Evolutionary conservation across 2,888 invertebrate genomes (phyloP), one percentile per base, ranked within the genome.

Genomic region (Podabrus alpinus): DNA sequence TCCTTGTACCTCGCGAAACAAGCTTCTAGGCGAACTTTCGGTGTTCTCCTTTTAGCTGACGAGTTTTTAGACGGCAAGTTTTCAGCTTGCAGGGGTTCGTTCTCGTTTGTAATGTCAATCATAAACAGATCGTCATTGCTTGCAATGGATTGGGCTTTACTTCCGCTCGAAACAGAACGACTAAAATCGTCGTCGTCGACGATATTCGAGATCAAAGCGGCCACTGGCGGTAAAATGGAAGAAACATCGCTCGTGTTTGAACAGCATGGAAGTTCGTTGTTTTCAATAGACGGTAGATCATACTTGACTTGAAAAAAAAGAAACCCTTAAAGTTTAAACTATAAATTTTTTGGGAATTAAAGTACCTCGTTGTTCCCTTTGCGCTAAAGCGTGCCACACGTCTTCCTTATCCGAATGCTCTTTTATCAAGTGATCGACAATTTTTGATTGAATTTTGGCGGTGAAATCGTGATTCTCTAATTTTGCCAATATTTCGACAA

Each of bases 311-410:
- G 11, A 17, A 24, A 11, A 13, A 3, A 25, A 59, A 45, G 4
- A 60, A 15, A 13, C 10, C 5, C 0, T 68, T n/a, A 16, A 73
- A 13, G 45, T 66, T 19, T n/a, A 24, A 24, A 24, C 7, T n/a
- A 24, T 66, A 1, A 66, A 25, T 24, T 59, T 45, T 45, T 15
- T 25, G 68, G 9, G 72, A 11, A 64, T 16, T 11, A 15, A 72
- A 72, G 78, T 76, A 83, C 91, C 91, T 80, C 89, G 88, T 15
- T 89, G 82, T 83, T 92, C 91, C 1, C 91, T 87, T 78, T 89
- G 88, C 0, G 92, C 92, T 83, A 92, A 84, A 7, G 88, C 88
- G 81, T 92, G 90, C 92, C 92, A 92, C 29, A 91, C 88, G 13
- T 88, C 80, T 66, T 90, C 89, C 79, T 90, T 88, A n/a, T 88